Evolutionary conservation across 2,888 invertebrate species (phyloP), one percentile per base, ranked within the genome.

Genomic region (Caradrina clavipalpis): DNA sequence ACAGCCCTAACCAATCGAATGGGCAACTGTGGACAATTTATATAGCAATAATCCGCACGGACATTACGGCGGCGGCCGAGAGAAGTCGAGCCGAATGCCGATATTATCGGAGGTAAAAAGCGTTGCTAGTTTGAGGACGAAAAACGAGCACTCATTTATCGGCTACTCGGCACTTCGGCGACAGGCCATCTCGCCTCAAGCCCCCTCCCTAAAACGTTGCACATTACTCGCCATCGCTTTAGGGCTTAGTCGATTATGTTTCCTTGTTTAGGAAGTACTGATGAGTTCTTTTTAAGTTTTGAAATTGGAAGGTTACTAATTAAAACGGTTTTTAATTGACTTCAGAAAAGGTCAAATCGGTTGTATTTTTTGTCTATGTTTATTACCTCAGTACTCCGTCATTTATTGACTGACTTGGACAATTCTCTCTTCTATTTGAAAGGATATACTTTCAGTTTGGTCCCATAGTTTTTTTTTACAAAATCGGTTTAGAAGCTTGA

Each of bases 141-240:
- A 95, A 95, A 96, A 96, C 94, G 95, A 93, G 90, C 91, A 83
- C 94, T 95, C 96, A 96, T 96, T 95, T 95, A 96, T 95, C 91
- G 91, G 89, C 86, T 88, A 86, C 80, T 88, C 89, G 86, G 87
- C 94, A 95, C 93, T 94, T 93, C 88, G 90, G 83, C 88, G 93
- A 91, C 92, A 91, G 89, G 78, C 90, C 88, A 88, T 88, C 90
- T 73, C 70, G 72, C 87, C 88, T 85, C 77, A 17, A 50, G 68
- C 75, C 82, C 86, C 86, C 85, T 81, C 79, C 65, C 60, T 60
- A 73, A 73, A 80, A 63, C 62, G 76, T 64, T 82, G 78, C 80
- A 83, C 86, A 88, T 86, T 86, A 85, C 79, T 70, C 70, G 72
- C 79, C 68, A 73, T 73, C 69, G 83, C 80, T 76, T 71, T 39